Evolutionary conservation across 2,113 vertebrate species (phyloP).

Genomic region (Ahaetulla prasina): DNA sequence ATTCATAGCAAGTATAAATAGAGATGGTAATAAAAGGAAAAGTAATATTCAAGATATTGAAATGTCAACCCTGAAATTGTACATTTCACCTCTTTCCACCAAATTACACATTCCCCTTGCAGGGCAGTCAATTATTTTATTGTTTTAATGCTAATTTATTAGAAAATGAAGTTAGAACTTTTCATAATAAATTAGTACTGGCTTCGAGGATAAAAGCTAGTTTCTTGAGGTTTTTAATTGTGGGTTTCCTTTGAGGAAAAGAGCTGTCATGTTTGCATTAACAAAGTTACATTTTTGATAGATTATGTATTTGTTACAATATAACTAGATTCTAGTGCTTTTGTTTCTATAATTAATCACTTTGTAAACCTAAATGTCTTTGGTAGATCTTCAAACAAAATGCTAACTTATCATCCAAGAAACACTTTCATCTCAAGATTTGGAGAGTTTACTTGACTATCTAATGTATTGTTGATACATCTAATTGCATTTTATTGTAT

Average conservation of each 20-base stretch:
- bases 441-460: not conserved
- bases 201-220: conserved; percentile 41
- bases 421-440: not conserved
- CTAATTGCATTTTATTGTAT: not conserved
- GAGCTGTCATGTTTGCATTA: conserved; percentile 43
- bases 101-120: conserved; percentile 22
- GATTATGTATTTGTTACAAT: conserved; percentile 47
- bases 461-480: not conserved
- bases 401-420: not conserved
- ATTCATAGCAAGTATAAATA: conserved; percentile 47
- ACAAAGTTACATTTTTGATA: conserved; percentile 61
- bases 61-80: conserved; percentile 55
- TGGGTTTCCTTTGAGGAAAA: conserved; percentile 26
- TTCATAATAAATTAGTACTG: conserved; percentile 15
- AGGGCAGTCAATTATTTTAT: conserved; percentile 34
- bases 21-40: conserved; percentile 45
- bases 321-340: conserved; percentile 40
- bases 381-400: not conserved
- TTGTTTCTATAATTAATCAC: conserved; percentile 3
- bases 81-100: conserved; percentile 51
- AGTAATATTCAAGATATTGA: conserved; percentile 54
- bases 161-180: conserved; percentile 5
- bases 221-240: conserved; percentile 39
- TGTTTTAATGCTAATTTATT: conserved; percentile 45
- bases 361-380: conserved; percentile 1